Conservation (phyloP, 2,113 vertebrate genomes). For the Phrynosoma blainvillii region DNA sequence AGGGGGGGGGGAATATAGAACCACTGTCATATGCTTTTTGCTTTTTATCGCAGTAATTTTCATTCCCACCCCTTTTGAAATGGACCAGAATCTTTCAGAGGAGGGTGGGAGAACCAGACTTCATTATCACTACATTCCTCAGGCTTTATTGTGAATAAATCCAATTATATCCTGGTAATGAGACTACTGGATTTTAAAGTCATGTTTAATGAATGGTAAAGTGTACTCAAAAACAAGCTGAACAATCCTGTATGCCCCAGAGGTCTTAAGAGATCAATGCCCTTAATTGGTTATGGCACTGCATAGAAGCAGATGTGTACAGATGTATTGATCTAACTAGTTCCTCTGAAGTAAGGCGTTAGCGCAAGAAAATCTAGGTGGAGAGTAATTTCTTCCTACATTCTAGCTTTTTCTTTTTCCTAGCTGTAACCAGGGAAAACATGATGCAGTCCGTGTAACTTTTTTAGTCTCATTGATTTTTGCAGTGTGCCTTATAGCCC, state of each 20-base stretch:
- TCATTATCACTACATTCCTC: slow-evolving; percentile 44
- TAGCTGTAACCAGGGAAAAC: not conserved
- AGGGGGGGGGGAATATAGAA: not conserved
- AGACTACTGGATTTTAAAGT: slow-evolving; percentile 60
- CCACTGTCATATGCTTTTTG: not conserved
- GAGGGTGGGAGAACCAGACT: not conserved
- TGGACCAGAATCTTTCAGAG: slow-evolving; percentile 24
- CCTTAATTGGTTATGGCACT: slow-evolving; percentile 51
- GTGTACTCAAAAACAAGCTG: slow-evolving; percentile 52
- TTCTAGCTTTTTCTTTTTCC: not conserved
- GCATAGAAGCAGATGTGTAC: slow-evolving; percentile 24
- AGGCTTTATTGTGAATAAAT: slow-evolving; percentile 65
- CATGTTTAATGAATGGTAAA: slow-evolving; percentile 61
- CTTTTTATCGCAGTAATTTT: not conserved
- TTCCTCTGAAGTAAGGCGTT: slow-evolving; percentile 4
- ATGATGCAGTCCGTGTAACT: not conserved
- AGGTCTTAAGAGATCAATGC: slow-evolving; percentile 43
- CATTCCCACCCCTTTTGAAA: not conserved
- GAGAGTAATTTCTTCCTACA: not conserved
- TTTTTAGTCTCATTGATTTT: not conserved
- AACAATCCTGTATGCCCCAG: slow-evolving; percentile 40
- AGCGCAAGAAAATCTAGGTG: not conserved
- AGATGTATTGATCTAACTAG: slow-evolving; percentile 34
- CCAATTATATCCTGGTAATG: slow-evolving; percentile 62
- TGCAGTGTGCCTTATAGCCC: not conserved